Conservation (phyloP, 2,888 invertebrate species). For the Sympetrum striolatum region DNA sequence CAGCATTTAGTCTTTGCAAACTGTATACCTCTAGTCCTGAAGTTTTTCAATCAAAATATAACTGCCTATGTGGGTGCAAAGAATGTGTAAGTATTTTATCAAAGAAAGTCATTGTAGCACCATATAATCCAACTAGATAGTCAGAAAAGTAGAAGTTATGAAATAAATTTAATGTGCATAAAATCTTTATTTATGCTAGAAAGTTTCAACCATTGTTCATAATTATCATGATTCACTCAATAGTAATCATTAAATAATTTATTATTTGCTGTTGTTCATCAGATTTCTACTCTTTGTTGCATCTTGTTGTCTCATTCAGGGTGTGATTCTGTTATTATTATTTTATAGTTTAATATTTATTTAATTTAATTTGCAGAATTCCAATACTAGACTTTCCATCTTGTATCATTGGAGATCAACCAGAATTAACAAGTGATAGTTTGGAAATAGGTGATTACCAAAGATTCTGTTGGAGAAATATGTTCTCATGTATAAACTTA, state of each 20-base stretch:
- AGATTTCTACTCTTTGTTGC: background rate
- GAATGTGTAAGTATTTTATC: constrained; percentile 68
- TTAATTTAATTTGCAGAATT: constrained; percentile 66
- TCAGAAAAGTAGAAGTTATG: too few relatives aligned
- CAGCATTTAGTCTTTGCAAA: constrained; percentile 99
- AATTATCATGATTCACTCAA: too few relatives aligned
- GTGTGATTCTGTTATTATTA: too few relatives aligned
- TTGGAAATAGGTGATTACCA: constrained; percentile 85
- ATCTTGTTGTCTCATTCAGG: background rate
- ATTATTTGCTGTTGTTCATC: background rate
- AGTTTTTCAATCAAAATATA: constrained; percentile 99
- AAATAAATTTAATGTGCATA: too few relatives aligned
- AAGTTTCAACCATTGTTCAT: too few relatives aligned
- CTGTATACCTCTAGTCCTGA: constrained; percentile 96
- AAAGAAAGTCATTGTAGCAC: too few relatives aligned
- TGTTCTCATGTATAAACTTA: constrained; percentile 97
- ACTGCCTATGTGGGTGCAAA: constrained; percentile 93
- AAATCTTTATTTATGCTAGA: too few relatives aligned
- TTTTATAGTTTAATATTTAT: background rate
- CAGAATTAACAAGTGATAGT: constrained; percentile 90
- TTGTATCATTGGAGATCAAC: constrained; percentile 94
- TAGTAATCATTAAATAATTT: background rate
- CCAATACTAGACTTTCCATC: constrained; percentile 94
- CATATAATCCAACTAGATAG: too few relatives aligned
- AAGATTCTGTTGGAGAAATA: constrained; percentile 95